Evolutionary conservation across 2,113 vertebrate species (phyloP).

Genomic region (Aptenodytes patagonicus): DNA sequence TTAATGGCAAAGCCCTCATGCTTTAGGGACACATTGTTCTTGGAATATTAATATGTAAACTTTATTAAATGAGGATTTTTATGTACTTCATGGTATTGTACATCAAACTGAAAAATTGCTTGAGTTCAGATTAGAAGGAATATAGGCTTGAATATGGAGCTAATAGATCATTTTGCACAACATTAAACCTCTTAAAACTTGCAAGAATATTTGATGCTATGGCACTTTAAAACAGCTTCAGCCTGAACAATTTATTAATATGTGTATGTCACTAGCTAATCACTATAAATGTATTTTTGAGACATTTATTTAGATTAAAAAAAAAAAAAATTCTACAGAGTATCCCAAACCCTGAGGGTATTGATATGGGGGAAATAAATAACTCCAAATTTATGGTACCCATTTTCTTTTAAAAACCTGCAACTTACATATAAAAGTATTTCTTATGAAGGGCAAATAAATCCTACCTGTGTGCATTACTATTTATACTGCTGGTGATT

Average conservation of each 20-base stretch:
- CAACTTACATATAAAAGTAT: neutral
- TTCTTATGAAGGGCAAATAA: neutral
- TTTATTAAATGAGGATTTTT: neutral
- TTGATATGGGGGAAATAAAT: neutral
- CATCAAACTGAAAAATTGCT: conserved; percentile 19
- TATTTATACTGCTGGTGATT: neutral
- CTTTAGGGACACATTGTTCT: neutral
- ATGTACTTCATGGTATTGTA: neutral
- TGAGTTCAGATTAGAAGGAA: neutral
- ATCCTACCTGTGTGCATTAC: neutral
- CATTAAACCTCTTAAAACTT: conserved; percentile 3
- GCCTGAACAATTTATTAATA: neutral
- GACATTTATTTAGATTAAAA: neutral
- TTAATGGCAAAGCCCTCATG: neutral
- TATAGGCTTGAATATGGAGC: neutral
- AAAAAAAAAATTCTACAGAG: neutral
- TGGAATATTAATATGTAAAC: neutral
- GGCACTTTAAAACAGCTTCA: neutral
- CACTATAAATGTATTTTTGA: neutral
- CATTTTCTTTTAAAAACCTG: neutral
- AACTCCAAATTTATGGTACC: neutral
- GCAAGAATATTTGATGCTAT: neutral
- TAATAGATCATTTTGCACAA: conserved; percentile 45
- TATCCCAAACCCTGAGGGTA: neutral
- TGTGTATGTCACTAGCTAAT: neutral